Percentiles rank a stretch among this genome's conserved stretches.
phyloP scores from a whole-genome alignment of 2,888 invertebrate genomes.

The Diplolepis rosae region DNA sequence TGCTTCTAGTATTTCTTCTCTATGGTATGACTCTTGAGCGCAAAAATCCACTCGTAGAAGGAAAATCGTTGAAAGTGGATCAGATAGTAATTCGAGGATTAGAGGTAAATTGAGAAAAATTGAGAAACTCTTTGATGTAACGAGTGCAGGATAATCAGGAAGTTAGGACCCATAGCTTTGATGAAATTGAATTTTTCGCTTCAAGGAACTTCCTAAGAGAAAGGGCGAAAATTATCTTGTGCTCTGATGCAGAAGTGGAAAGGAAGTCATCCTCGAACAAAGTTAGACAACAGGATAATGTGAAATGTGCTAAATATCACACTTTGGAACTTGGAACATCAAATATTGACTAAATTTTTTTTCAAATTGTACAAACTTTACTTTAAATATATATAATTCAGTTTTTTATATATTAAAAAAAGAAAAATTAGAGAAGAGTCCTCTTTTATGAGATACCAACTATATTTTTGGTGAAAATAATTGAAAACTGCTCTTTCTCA shows the following conservation, averaged over 20 bases:
- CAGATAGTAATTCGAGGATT: slow-evolving; percentile 8
- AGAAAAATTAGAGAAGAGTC: too few relatives aligned
- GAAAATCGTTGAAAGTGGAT: not conserved
- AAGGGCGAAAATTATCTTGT: slow-evolving; percentile 25
- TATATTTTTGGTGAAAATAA: too few relatives aligned
- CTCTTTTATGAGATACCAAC: too few relatives aligned
- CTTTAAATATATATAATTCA: too few relatives aligned
- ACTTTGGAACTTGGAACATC: too few relatives aligned
- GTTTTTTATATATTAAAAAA: not conserved
- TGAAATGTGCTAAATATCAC: too few relatives aligned
- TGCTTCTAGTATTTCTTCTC: not conserved
- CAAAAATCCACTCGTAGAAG: not conserved
- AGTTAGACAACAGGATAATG: slow-evolving; percentile 26
- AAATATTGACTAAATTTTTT: not conserved
- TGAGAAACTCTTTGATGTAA: slow-evolving; percentile 28
- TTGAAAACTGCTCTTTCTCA: too few relatives aligned
- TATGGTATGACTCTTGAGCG: not conserved
- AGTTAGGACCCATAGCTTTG: slow-evolving; percentile 21
- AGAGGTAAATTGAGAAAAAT: slow-evolving; percentile 27
- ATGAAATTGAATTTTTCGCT: slow-evolving; percentile 26
- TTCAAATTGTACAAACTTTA: not conserved
- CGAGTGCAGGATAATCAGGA: slow-evolving; percentile 29
- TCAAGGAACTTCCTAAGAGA: slow-evolving; percentile 15
- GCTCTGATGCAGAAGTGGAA: slow-evolving; percentile 20
- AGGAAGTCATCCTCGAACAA: slow-evolving; percentile 26